These are phyloP conservation scores for Malurus alboscapulatus DNA, from an alignment of 2,113 vertebrate species.

Conservation along the genomic window DNA sequence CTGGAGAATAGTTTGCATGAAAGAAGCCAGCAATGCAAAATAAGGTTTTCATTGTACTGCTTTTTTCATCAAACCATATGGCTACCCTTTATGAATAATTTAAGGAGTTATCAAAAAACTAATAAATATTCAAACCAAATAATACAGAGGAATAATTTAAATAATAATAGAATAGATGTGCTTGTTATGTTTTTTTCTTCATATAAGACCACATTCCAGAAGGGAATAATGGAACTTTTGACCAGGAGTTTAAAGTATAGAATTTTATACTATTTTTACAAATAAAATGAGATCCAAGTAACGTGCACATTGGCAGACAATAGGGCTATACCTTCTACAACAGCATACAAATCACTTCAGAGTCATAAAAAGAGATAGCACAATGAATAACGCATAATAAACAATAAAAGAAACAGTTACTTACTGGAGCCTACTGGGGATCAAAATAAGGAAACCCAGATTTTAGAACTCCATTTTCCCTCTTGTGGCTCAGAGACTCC, in stretches of 20 bases:
- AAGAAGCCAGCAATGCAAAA: not conserved
- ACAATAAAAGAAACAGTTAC: not conserved
- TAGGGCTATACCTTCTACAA: not conserved
- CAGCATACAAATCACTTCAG: conserved; percentile 28
- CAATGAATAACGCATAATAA: conserved; percentile 27
- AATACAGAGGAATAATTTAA: conserved; percentile 57
- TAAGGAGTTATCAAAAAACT: conserved; percentile 56
- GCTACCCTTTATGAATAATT: conserved; percentile 60
- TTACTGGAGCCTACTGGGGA: not conserved
- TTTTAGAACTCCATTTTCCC: not conserved
- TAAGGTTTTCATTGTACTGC: conserved; percentile 22
- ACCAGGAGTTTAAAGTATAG: not conserved
- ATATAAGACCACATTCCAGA: not conserved
- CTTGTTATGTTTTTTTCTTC: conserved; percentile 22
- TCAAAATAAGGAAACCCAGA: not conserved
- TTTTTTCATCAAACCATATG: conserved; percentile 12
- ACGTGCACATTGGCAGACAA: not conserved
- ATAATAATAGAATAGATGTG: conserved; percentile 52
- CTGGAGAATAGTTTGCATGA: not conserved
- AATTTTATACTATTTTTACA: conserved; percentile 37
- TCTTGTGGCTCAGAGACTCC: not conserved
- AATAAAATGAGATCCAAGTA: conserved; percentile 36
- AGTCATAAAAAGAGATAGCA: conserved; percentile 12
- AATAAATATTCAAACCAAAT: conserved; percentile 68
- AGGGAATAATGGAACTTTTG: conserved; percentile 29